Conservation (phyloP, 2,888 invertebrate genomes). For the Acrocera orbiculus region DNA sequence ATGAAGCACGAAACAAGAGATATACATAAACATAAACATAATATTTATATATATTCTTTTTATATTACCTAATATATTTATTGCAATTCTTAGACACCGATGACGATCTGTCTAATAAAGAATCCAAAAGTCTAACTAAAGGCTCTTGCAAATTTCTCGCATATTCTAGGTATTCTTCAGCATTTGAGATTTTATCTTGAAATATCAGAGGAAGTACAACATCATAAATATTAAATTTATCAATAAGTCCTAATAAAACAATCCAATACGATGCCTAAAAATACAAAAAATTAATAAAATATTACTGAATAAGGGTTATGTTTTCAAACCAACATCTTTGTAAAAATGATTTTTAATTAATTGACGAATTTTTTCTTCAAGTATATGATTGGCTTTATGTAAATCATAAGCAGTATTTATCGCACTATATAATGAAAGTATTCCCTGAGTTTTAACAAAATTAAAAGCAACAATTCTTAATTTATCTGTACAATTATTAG, state of each 20-base stretch:
- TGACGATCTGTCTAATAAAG: conserved; percentile 42
- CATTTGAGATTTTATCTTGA: conserved; percentile 59
- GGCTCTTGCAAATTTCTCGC: conserved; percentile 46
- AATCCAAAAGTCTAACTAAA: conserved; percentile 53
- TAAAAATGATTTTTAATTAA: conserved; percentile 39
- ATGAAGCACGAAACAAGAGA: too few species aligned
- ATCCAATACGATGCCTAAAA: conserved; percentile 49
- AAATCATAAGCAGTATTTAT: conserved; percentile 48
- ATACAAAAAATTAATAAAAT: conserved; percentile 6
- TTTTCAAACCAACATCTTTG: conserved; percentile 38
- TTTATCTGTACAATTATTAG: conserved; percentile 32
- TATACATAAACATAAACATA: not conserved
- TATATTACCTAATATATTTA: conserved; percentile 35
- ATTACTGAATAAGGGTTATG: not conserved
- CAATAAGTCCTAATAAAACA: conserved; percentile 45
- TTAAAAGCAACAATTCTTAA: conserved; percentile 56
- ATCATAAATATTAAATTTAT: conserved; percentile 48
- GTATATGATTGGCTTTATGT: conserved; percentile 38
- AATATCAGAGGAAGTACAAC: conserved; percentile 61
- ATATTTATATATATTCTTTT: too few species aligned
- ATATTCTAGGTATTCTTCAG: conserved; percentile 55
- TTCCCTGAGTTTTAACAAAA: conserved; percentile 49
- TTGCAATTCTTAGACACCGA: conserved; percentile 40
- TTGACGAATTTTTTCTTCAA: conserved; percentile 42
- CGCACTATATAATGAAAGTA: conserved; percentile 42